Base-by-base conservation (phyloP, 2,888 invertebrate genomes). In the Aphodius granarius region DNA sequence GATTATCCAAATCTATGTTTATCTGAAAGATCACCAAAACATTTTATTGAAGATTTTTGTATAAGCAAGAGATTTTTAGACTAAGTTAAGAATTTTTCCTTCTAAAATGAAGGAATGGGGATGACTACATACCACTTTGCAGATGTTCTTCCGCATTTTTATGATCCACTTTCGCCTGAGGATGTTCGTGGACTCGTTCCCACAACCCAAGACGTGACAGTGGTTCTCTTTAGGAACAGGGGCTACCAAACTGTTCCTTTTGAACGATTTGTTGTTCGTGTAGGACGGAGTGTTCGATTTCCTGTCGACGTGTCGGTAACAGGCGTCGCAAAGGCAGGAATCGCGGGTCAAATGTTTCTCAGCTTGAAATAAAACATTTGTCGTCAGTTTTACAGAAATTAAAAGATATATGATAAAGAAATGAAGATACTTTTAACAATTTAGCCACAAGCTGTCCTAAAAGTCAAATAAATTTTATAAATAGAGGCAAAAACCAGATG, bases 281-380 rank as follows among this genome's bases (percentile, higher is more conserved):
- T 92, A 92, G 0, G 92, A 91, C 0, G 92, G 91, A 74, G 91
- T 92, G 87, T 93, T 93, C 72, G 94, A 94, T 80, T 94, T 94
- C 72, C 95, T 90, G 87, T 95, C 95, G 73, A 96, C 94, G 84
- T 95, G 94, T 0, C 95, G 91, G 86, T 94, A 95, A 84, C 96
- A 96, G 9, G 95, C 95, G 86, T 95, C 95, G 86, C 96, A 96
- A 18, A 96, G 89, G 81, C 96, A 96, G 73, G 95, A 95, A 86
- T 95, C 95, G 78, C 93, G 91, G 0, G 94, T 94, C 74, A 95
- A 88, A 84, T 95, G 94, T 86, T 94, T 93, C 83, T 95, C 95
- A 81, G 93, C 93, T 94, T 82, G 23, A 86, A 78, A 5, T 66
- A 19, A 71, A 72, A 71, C 20, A 73, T 71, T n/a, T n/a, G n/a